These are phyloP conservation scores for Tethya wilhelma DNA, from an alignment of 37 sponge, comb jelly and placozoan genomes.

Conservation along the genomic window DNA sequence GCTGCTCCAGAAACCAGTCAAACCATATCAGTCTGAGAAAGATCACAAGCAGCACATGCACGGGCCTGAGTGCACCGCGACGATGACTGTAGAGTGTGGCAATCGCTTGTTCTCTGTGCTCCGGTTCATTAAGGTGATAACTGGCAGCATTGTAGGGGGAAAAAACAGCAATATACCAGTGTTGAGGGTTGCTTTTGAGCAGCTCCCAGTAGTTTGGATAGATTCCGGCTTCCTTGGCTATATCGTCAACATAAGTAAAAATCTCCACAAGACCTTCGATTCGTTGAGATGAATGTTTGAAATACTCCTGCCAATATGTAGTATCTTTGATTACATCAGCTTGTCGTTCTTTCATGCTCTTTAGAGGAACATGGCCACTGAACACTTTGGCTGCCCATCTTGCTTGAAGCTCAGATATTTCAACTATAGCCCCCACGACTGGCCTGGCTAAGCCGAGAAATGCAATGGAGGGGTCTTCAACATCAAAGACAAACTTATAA, in stretches of 20 bases:
- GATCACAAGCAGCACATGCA: conserved; percentile 60
- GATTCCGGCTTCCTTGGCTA: conserved; percentile 67
- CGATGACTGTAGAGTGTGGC: conserved; percentile 60
- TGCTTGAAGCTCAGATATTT: conserved; percentile 83
- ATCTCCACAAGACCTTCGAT: conserved; percentile 71
- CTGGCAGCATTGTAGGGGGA: conserved; percentile 72
- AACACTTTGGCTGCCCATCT: conserved; percentile 82
- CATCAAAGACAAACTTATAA: conserved; percentile 84
- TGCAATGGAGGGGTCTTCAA: conserved; percentile 73
- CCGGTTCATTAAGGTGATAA: conserved; percentile 70
- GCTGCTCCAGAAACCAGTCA: conserved; percentile 55
- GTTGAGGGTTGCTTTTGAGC: conserved; percentile 53
- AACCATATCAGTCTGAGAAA: conserved; percentile 68
- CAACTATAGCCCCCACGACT: conserved; percentile 67
- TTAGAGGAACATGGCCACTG: conserved; percentile 43
- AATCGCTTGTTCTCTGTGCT: conserved; percentile 35
- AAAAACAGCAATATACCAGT: conserved; percentile 64
- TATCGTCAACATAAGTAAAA: conserved; percentile 67
- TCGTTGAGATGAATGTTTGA: conserved; percentile 47
- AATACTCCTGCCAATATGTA: conserved; percentile 47
- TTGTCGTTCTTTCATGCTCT: conserved; percentile 38
- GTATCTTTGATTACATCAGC: conserved; percentile 29
- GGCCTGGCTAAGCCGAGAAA: conserved; percentile 87
- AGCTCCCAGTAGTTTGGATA: conserved; percentile 74
- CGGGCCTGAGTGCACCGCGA: conserved; percentile 33